Conservation (phyloP, 1,140 invertebrate species). For the Asobara japonica region DNA sequence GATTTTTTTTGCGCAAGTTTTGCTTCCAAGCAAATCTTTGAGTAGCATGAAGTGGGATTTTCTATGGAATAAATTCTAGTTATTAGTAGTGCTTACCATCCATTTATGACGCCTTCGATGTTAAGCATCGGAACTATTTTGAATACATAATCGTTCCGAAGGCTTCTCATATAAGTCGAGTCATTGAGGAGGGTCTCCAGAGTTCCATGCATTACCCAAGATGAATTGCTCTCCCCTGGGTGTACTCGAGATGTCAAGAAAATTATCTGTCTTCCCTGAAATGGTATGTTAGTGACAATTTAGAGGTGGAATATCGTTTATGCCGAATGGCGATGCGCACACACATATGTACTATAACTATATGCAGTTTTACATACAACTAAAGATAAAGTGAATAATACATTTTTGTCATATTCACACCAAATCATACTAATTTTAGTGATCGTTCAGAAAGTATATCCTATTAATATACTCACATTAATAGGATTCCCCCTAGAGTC, state of each 20-base stretch:
- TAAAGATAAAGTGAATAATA: no score
- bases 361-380: no score
- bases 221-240: constrained; percentile 89
- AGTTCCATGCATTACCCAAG: constrained; percentile 89
- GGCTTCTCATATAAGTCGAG: constrained; percentile 67
- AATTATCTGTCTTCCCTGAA: constrained; percentile 74
- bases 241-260: constrained; percentile 86
- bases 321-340: no score
- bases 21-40: no score
- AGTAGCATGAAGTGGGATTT: constrained; percentile 16
- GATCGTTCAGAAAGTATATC: no score
- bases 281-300: neutral
- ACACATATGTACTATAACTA: no score
- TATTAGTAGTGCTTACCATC: constrained; percentile 78
- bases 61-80: neutral
- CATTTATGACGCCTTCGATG: constrained; percentile 88
- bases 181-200: constrained; percentile 75
- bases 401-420: no score
- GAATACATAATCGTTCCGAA: constrained; percentile 81
- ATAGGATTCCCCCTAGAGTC: constrained; percentile 69
- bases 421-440: no score
- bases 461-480: constrained; percentile 67
- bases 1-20: no score
- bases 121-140: constrained; percentile 91
- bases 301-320: no score